Base-by-base conservation (phyloP, 2,888 invertebrate genomes). In the Torymus auratus region DNA sequence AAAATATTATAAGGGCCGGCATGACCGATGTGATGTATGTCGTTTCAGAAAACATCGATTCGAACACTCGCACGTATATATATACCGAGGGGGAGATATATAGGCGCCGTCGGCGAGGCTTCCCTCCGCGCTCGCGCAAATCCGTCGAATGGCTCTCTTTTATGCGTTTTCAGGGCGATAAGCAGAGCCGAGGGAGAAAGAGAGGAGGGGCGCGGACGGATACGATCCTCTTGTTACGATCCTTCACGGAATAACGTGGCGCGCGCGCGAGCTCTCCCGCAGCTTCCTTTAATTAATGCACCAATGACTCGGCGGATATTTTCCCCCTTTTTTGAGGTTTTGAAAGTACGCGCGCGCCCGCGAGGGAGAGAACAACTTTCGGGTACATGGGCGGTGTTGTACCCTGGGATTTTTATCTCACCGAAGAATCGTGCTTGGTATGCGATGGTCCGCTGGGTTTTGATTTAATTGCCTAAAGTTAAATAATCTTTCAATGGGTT, bases 271-370 rank as follows among this genome's bases (percentile, higher is more conserved):
- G 41, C n/a, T 53, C 52, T 12, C 17, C 52, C 74, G 60, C 76
- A 77, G 62, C 72, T 67, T 78, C 78, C 72, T 72, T 78, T 72
- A 72, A 78, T 78, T 72, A 72, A 72, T 72, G 78, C 65, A 17
- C 65, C 53, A 67, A 20, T 72, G 78, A 72, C 67, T 78, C 41
- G 67, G 60, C 72, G 67, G 55, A 78, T 58, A 71, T 71, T 20
- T 67, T 56, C 11, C 61, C 53, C 52, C 68, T 65, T 50, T 50
- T 17, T 62, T 55, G n/a, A 3, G 28, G 55, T 75, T 55, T 68
- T 67, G 20, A 56, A 50, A 20, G 41, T 41, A n/a, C n/a, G 41
- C 41, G 41, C 41, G 41, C 41, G 41, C 41, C 7, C 41, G 41
- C 7, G 41, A 41, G 41, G 41, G 41, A 41, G 41, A 41, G 41